A percentile compares a stretch with the other conserved stretches of the same genome.
These are phyloP conservation scores for Cyprinus carpio DNA, from an alignment of 2,113 vertebrate genomes.

Conservation along the genomic window DNA sequence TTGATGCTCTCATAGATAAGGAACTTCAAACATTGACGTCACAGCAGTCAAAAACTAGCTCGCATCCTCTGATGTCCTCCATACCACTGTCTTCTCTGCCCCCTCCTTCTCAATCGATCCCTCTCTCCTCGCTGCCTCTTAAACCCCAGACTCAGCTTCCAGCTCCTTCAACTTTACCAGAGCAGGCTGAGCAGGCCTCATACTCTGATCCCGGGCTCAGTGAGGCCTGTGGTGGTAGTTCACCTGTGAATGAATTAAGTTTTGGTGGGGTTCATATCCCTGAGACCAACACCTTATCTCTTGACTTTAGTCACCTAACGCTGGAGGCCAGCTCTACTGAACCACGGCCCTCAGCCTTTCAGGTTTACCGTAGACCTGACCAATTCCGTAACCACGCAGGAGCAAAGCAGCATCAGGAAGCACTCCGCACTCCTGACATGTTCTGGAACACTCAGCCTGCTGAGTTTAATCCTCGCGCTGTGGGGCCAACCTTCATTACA, in stretches of 20 bases:
- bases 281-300: not conserved
- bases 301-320: conserved; percentile 69
- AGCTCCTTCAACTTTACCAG: not conserved
- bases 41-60: not conserved
- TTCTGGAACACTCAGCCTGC: conserved; percentile 83
- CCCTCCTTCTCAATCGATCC: conserved; percentile 4
- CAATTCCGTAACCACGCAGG: not conserved
- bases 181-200: not conserved
- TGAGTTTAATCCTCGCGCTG: conserved; percentile 70
- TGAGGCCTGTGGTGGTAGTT: conserved; percentile 21
- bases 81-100: conserved; percentile 4
- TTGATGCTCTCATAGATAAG: conserved; percentile 81
- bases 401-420: not conserved
- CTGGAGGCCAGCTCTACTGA: conserved; percentile 31
- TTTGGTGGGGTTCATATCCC: conserved; percentile 33
- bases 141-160: not conserved
- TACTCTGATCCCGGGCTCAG: not conserved
- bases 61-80: conserved; percentile 6
- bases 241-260: conserved; percentile 53
- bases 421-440: conserved; percentile 47
- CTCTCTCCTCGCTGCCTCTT: conserved; percentile 49
- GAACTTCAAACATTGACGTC: conserved; percentile 71
- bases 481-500: conserved; percentile 79
- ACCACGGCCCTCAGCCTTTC: conserved; percentile 71
- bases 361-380: conserved; percentile 72